Conservation (phyloP, 2,797 vertebrate species). For the Gymnothorax reevesii region DNA sequence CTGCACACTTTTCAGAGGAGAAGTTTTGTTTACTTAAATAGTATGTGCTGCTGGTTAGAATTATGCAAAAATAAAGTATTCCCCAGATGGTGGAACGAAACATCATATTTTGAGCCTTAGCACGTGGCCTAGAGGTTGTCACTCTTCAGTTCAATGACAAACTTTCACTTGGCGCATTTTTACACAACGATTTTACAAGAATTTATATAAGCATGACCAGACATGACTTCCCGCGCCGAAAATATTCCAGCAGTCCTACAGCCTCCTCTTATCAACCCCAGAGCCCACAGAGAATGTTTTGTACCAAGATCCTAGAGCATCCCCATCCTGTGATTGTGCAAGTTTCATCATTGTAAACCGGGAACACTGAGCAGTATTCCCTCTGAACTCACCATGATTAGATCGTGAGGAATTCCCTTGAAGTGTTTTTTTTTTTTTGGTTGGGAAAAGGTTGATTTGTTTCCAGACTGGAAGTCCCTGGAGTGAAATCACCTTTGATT, state of each 20-base stretch:
- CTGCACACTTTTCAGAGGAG: too few species aligned
- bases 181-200: too few species aligned
- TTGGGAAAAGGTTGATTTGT: conserved; percentile 80
- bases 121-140: conserved; percentile 35
- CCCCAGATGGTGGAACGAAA: too few species aligned
- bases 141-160: conserved; percentile 26
- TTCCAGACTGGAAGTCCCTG: conserved; percentile 65
- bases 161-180: conserved; percentile 36
- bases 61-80: too few species aligned
- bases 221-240: too few species aligned
- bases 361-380: background rate
- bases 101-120: too few species aligned
- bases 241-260: too few species aligned
- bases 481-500: conserved; percentile 50
- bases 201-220: too few species aligned
- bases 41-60: too few species aligned
- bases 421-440: conserved; percentile 68
- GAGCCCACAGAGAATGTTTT: background rate
- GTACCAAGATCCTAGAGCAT: background rate
- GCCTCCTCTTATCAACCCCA: background rate
- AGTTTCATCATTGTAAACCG: background rate
- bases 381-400: conserved; percentile 47
- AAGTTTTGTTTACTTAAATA: too few species aligned
- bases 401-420: conserved; percentile 72
- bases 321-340: background rate